phyloP scores from a whole-genome alignment of 2,797 vertebrate genomes.

The Anomalospiza imberbis region DNA sequence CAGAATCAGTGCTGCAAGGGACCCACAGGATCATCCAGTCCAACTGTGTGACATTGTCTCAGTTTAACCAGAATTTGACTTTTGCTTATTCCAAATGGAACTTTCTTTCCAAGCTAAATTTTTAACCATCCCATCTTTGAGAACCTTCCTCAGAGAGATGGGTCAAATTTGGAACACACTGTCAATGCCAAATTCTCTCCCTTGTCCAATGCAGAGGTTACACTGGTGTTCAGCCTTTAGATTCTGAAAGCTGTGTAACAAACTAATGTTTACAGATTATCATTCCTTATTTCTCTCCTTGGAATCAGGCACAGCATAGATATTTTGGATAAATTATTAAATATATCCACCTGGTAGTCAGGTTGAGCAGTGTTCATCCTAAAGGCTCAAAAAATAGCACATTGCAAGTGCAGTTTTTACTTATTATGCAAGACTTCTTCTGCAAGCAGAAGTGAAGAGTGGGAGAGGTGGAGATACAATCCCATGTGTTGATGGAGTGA shows the following conservation, averaged over 20 bases:
- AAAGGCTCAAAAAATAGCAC: constrained; percentile 32
- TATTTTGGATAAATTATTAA: constrained; percentile 44
- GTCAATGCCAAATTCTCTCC: not conserved
- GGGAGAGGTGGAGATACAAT: constrained; percentile 60
- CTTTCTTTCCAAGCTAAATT: not conserved
- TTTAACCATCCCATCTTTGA: not conserved
- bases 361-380: constrained; percentile 11
- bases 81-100: not conserved
- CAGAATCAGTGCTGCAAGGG: not conserved
- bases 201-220: not conserved
- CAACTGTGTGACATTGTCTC: not conserved
- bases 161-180: not conserved
- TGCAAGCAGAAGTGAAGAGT: constrained; percentile 57
- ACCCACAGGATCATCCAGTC: not conserved
- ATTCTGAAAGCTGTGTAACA: not conserved
- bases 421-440: constrained; percentile 48
- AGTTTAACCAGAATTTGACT: not conserved
- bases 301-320: not conserved
- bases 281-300: not conserved
- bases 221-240: not conserved
- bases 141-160: not conserved
- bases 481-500: constrained; percentile 53
- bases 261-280: not conserved
- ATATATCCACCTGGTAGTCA: constrained; percentile 40
- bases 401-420: constrained; percentile 15